Evolutionary conservation across 2,113 vertebrate genomes (phyloP).

Genomic region (Ciconia boyciana): DNA sequence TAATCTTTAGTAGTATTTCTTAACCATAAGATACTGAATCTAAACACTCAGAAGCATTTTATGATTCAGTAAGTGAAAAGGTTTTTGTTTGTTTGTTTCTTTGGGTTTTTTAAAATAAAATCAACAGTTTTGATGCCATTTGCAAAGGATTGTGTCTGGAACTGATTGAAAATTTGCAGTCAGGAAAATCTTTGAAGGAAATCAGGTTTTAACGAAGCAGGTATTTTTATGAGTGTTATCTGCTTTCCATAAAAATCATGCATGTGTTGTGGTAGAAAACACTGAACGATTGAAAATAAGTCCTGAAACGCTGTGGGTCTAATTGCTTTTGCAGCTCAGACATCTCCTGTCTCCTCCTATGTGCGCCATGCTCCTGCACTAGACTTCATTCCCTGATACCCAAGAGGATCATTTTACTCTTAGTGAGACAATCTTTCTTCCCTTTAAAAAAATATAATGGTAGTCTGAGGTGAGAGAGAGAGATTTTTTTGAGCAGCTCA

Average conservation of each 20-base stretch:
- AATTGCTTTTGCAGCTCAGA: not conserved
- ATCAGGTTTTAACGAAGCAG: not conserved
- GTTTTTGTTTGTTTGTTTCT: not conserved
- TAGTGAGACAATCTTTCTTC: not conserved
- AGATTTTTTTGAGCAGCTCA: not conserved
- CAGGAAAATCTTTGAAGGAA: not conserved
- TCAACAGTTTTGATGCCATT: not conserved
- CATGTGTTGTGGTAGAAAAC: not conserved
- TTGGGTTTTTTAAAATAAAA: not conserved
- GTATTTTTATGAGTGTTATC: constrained; percentile 34
- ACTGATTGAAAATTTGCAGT: constrained; percentile 2
- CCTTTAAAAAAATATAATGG: not conserved
- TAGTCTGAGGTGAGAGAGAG: not conserved
- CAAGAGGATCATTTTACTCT: not conserved
- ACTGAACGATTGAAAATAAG: not conserved
- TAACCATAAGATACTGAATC: not conserved
- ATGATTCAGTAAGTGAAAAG: not conserved
- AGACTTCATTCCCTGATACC: not conserved
- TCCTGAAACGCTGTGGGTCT: not conserved
- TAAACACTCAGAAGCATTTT: not conserved
- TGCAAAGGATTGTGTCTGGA: not conserved
- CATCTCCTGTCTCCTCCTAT: not conserved
- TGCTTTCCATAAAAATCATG: constrained; percentile 11
- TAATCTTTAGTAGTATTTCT: not conserved
- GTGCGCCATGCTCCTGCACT: not conserved